A percentile compares a stretch with the other conserved stretches of the same genome.
phyloP scores from a whole-genome alignment of 1,140 invertebrate species.

The Mercenaria mercenaria region DNA sequence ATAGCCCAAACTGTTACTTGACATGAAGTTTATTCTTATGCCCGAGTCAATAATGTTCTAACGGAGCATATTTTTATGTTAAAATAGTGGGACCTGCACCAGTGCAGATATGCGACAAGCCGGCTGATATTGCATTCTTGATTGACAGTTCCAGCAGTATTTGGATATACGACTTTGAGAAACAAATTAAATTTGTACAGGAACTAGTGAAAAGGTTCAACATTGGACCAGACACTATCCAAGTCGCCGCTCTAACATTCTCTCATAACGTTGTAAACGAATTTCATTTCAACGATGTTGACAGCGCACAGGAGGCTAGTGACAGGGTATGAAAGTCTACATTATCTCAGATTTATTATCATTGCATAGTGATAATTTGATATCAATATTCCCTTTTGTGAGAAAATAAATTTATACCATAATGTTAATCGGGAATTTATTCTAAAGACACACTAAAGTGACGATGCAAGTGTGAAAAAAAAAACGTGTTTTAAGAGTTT shows the following conservation, averaged over 20 bases:
- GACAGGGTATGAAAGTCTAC: not conserved
- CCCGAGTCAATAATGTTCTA: too few species aligned
- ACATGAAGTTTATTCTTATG: too few species aligned
- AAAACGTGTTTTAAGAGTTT: too few species aligned
- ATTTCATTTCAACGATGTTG: slow-evolving; percentile 48
- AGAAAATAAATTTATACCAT: too few species aligned
- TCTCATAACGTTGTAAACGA: slow-evolving; percentile 16
- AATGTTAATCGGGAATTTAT: too few species aligned
- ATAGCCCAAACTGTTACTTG: too few species aligned
- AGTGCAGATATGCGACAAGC: slow-evolving; percentile 37
- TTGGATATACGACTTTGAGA: slow-evolving; percentile 65
- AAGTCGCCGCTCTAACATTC: slow-evolving; percentile 64
- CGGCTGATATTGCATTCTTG: slow-evolving; percentile 75
- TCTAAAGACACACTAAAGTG: too few species aligned
- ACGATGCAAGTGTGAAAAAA: too few species aligned
- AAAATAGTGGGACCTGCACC: too few species aligned
- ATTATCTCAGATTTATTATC: not conserved
- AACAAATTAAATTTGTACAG: slow-evolving; percentile 70
- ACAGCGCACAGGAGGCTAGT: not conserved
- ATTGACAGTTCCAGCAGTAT: slow-evolving; percentile 78
- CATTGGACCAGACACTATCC: slow-evolving; percentile 49
- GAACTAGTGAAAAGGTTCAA: slow-evolving; percentile 63
- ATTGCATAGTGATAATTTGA: not conserved
- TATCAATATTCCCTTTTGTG: not conserved
- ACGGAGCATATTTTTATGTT: too few species aligned